phyloP scores from a whole-genome alignment of 2,888 invertebrate genomes.

The Drosophila anomalipes region DNA sequence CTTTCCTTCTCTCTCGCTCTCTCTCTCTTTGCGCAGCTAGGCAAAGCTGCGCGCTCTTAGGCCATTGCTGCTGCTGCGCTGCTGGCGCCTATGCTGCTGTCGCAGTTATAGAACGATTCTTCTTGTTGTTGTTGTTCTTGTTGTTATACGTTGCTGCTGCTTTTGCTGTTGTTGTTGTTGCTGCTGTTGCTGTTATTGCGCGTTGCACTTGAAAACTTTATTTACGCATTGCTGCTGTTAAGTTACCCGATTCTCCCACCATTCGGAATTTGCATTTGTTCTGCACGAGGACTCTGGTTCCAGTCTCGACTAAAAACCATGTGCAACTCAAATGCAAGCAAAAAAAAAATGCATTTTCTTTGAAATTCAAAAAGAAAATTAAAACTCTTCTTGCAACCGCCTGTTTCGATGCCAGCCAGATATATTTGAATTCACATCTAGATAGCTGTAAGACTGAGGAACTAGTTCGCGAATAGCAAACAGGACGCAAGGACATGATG shows the following conservation, averaged over 20 bases:
- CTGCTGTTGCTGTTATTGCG: constrained; percentile 53
- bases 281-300: constrained; percentile 4
- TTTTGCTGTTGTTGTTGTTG: constrained; percentile 18
- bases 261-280: constrained; percentile 40
- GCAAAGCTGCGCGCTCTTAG: constrained; percentile 62
- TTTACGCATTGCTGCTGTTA: constrained; percentile 57
- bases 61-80: constrained; percentile 28
- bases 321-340: neutral
- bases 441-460: neutral
- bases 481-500: too few relatives aligned
- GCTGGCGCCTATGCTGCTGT: constrained; percentile 28
- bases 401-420: neutral
- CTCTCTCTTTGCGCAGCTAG: constrained; percentile 60
- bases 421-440: neutral
- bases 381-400: neutral
- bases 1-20: constrained; percentile 1
- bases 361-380: neutral
- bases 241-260: neutral
- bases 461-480: too few relatives aligned
- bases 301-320: constrained; percentile 15
- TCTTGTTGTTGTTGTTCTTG: constrained; percentile 6
- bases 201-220: constrained; percentile 77
- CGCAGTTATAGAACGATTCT: constrained; percentile 25
- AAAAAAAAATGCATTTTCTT: neutral
- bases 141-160: constrained; percentile 15